phyloP scores from a whole-genome alignment of 2,113 vertebrate genomes.

The Spizaetus ornatus region DNA sequence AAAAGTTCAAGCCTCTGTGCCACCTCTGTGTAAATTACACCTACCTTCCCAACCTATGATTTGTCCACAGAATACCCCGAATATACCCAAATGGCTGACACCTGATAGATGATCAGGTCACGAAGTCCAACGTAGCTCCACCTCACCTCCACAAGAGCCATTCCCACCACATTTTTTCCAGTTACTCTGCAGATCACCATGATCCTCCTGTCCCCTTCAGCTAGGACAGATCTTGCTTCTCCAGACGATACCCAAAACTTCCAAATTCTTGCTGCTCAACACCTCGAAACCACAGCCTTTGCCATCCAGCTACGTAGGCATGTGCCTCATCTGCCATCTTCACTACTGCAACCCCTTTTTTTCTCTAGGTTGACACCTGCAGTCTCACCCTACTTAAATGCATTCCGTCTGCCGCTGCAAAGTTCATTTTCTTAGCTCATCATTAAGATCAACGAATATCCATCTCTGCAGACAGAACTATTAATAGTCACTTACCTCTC shows the following conservation, averaged over 20 bases:
- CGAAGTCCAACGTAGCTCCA: accelerated
- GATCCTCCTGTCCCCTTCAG: not conserved
- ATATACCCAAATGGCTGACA: not conserved
- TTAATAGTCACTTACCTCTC: not conserved
- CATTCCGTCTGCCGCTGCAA: not conserved
- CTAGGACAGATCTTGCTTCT: not conserved
- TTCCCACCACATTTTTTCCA: not conserved
- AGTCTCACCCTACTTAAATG: not conserved
- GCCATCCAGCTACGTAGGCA: not conserved
- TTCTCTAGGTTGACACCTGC: not conserved
- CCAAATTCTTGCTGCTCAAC: not conserved
- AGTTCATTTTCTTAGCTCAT: not conserved
- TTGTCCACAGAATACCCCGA: not conserved
- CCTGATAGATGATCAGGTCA: not conserved
- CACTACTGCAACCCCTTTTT: not conserved
- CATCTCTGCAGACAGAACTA: not conserved
- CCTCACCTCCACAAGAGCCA: not conserved
- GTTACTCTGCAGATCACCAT: not conserved
- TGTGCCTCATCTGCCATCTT: not conserved
- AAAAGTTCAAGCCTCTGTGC: too few relatives aligned
- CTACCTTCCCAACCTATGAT: not conserved
- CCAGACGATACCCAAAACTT: not conserved
- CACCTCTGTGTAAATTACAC: not conserved
- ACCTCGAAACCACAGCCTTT: not conserved
- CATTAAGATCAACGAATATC: not conserved